Percentiles rank a stretch among this genome's conserved stretches.
These are phyloP conservation scores for Cenopis cana DNA, from an alignment of 2,888 invertebrate genomes.

Conservation along the genomic window DNA sequence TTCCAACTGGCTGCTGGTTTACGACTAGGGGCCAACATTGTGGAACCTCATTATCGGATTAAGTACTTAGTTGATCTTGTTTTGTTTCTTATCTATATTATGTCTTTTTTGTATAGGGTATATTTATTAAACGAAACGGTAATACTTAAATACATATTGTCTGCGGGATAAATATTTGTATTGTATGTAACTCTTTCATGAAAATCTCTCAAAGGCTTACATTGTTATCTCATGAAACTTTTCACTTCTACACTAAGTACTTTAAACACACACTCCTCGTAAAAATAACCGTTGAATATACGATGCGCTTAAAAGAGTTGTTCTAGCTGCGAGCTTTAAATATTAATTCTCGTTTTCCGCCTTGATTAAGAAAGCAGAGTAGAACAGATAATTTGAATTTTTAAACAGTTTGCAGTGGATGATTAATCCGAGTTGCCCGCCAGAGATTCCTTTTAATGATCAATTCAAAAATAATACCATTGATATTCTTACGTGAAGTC, in stretches of 20 bases:
- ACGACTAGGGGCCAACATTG: no score
- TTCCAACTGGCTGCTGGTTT: no score
- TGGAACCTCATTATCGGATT: no score
- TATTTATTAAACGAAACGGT: no score
- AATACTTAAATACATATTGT: no score
- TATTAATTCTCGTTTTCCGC: slow-evolving; percentile 66
- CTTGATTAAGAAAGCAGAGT: slow-evolving; percentile 61
- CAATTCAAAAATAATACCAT: slow-evolving; percentile 50
- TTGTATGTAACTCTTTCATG: no score
- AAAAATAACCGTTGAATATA: slow-evolving; percentile 2
- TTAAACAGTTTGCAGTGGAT: slow-evolving; percentile 66
- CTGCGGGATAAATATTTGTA: no score
- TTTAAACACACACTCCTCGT: no score
- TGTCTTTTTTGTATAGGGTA: no score
- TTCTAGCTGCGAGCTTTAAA: slow-evolving; percentile 58
- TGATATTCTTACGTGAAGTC: slow-evolving; percentile 48
- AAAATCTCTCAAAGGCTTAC: no score
- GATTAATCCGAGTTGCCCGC: slow-evolving; percentile 62
- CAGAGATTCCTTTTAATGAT: slow-evolving; percentile 55
- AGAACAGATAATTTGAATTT: slow-evolving; percentile 72
- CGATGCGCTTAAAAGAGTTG: slow-evolving; percentile 18
- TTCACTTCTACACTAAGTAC: not conserved
- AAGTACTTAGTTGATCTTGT: no score
- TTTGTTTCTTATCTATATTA: no score
- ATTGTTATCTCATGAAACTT: not conserved